Base-by-base conservation (phyloP, 2,113 vertebrate genomes). In the Austrofundulus limnaeus region DNA sequence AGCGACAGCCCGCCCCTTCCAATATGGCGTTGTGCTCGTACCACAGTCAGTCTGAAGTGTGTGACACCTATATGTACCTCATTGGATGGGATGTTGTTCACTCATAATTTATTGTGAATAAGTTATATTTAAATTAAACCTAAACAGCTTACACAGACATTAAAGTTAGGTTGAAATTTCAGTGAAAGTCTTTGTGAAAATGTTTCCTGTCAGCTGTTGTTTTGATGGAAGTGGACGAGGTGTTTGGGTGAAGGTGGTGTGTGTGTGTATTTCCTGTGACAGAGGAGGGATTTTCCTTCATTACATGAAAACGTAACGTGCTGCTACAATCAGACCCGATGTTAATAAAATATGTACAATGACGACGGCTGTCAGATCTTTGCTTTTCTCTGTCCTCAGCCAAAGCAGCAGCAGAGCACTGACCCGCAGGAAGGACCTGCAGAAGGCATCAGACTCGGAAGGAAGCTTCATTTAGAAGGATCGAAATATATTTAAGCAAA, bases 321-420 rank as follows among this genome's bases (percentile, higher is more conserved):
- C 11, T 47, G 3, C 15, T 16, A 42, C 0, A 5, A 34, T 8
- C 31, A 34, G 31, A 2, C 6, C 31, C 6, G 5, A 34, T 34
- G 31, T 9, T 34, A 34, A 34, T 10, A 9, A 5, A 8, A 34
- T 9, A 34, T n/a, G 16, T 20, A 1, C 24, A 2, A 15, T 24
- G 3, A 5, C 8, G 47, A 47, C 19, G 12, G 46, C 46, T 12
- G 25, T 10, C 37, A 7, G 9, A 60, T 57, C 48, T 14, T 15
- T 41, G 2, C 5, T 52, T 68, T 71, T 65, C 51, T 52, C 43
- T 65, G 45, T 52, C 57, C 48, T 72, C 80, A 95, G 95, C 94
- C 84, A 94, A 92, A 92, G 94, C 94, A 72, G 84, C 91, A 17
- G 91, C 88, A 2, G 88, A 94, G 28, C 89, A 86, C 15, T 94